A percentile compares a stretch with the other conserved stretches of the same genome.
phyloP scores from a whole-genome alignment of 2,888 invertebrate genomes.

The Beris morrisii region DNA sequence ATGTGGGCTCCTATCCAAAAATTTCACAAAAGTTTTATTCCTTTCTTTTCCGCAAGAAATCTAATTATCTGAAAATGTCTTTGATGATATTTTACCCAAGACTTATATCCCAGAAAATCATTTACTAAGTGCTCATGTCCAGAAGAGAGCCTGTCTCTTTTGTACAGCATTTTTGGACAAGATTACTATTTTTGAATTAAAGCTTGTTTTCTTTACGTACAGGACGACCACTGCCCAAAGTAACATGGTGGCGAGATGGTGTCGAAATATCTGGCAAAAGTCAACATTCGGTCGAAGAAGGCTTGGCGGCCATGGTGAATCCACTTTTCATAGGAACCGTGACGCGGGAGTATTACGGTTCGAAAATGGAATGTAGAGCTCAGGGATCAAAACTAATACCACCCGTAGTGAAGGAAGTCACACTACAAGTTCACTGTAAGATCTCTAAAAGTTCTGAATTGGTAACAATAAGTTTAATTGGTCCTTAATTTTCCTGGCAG shows the following conservation, averaged over 20 bases:
- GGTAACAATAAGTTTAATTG: too few relatives aligned
- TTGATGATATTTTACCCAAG: constrained; percentile 10
- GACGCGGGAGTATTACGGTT: constrained; percentile 71
- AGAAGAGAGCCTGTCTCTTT: neutral
- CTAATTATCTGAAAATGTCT: constrained; percentile 27
- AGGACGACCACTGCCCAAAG: constrained; percentile 81
- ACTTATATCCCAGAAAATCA: neutral
- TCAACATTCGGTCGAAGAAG: constrained; percentile 65
- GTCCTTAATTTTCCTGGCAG: constrained; percentile 61
- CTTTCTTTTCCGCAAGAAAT: constrained; percentile 2
- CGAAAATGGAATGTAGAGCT: constrained; percentile 76
- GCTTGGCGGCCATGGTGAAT: constrained; percentile 67
- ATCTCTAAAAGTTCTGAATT: neutral
- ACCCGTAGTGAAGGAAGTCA: constrained; percentile 71
- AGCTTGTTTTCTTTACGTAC: constrained; percentile 1
- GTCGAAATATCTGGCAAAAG: constrained; percentile 73
- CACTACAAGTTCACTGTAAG: constrained; percentile 72
- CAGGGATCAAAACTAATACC: constrained; percentile 72
- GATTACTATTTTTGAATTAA: neutral
- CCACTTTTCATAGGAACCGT: constrained; percentile 74
- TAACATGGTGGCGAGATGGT: constrained; percentile 82
- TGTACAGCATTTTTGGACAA: neutral
- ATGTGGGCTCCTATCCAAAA: too few relatives aligned
- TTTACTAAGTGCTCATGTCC: neutral
- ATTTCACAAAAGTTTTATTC: too few relatives aligned